Base-by-base conservation (phyloP, 2,797 vertebrate genomes). In the Fistularia tabacaria region DNA sequence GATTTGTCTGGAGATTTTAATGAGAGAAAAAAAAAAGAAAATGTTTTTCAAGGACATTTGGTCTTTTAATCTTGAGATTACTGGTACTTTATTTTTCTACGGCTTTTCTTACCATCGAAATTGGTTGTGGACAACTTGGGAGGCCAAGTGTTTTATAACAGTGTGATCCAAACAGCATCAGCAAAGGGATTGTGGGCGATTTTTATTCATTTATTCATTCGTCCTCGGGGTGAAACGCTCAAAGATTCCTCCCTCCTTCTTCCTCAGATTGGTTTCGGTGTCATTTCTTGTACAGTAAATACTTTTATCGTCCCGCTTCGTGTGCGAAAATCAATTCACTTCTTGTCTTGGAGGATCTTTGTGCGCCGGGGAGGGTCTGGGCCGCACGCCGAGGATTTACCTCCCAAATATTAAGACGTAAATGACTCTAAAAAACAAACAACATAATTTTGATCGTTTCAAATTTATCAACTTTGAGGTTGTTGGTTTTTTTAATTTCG, bases 51-150 rank as follows among this genome's bases (percentile, higher is more conserved):
- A 36, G 65, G 82, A 69, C 80, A 87, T 89, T 87, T 87, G 82
- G 84, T 84, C 80, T 88, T 87, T 89, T 85, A 85, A 85, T 77
- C 76, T 82, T 76, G 69, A 84, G 66, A 86, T 78, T 64, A 70
- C 68, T 66, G 61, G 70, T 77, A 81, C 61, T 86, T 83, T 88
- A 88, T 89, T 88, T 90, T 90, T 88, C 84, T 87, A 88, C 74
- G 73, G 74, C 53, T 77, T 88, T 89, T 85, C 79, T 84, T 79
- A 82, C 57, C 52, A 73, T 69, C 74, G 62, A 40, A 80, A 81
- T 85, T 85, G 75, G 70, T 83, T 62, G 62, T 61, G 49, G 51
- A 48, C 62, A 74, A 65, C 54, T 63, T 69, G 54, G 49, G 71
- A 14, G 14, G 48, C 70, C 37, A 11, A 59, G 49, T 57, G 45